Base-by-base conservation (phyloP, 2,888 invertebrate genomes). In the Leucoma salicis region DNA sequence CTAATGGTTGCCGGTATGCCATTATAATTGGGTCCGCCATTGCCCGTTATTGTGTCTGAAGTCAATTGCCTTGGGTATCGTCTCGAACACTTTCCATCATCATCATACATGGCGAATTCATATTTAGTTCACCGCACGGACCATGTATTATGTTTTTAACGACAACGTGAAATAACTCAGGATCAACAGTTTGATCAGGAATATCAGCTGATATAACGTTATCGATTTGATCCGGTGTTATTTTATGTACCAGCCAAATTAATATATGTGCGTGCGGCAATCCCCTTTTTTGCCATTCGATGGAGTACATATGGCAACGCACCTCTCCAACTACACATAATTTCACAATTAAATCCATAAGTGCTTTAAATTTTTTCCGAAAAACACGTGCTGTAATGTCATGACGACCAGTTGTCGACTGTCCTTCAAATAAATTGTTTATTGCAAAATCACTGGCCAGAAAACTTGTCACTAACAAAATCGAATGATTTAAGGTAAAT, bases 181-280 rank as follows among this genome's bases (percentile, higher is more conserved):
- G 37, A 28, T 34, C 34, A 36, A 14, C 35, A 74, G 75, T 11
- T 73, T 76, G 4, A 64, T 68, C 15, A 61, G 61, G 45, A 72
- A 73, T 31, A 28, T 37, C 42, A 16, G 33, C 37, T 25, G 15
- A 25, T 31, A 37, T 37, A 8, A 42, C 28, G 3, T 37, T 14
- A 34, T 38, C 34, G 14, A 43, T 38, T 33, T 38, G 33, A 16
- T 37, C 18, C 10, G 43, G 43, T 10, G 16, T 27, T 34, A 43
- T 38, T 38, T 29, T 43, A 13, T 38, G 16, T 14, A 29, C 21
- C 38, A 38, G 27, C 34, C 43, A 42, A 33, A 43, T 28, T 16
- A 43, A 24, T 18, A 38, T 27, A 31, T 42, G 37, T 27, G 28
- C 31, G 31, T 37, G 42, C 8, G 42, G 37, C 16, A 42, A 37